Percentiles rank a stretch among this genome's conserved stretches.
Conservation (phyloP, 2,888 invertebrate species). For the Coenonympha arcania region DNA sequence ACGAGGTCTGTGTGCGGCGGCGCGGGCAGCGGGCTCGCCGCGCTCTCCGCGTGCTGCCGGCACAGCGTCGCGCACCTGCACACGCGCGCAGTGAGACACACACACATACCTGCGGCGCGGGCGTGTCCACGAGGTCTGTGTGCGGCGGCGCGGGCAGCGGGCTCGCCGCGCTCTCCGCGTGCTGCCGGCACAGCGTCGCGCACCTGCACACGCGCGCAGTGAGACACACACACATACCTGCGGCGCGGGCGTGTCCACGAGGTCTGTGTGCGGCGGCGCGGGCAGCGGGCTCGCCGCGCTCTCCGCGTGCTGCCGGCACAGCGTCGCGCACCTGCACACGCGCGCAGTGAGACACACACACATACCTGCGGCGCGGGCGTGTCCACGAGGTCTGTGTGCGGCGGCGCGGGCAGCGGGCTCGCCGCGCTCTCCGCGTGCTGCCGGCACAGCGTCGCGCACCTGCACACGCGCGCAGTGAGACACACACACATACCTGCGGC, state of each 20-base stretch:
- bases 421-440: constrained; percentile 54
- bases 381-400: constrained; percentile 21
- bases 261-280: constrained; percentile 21
- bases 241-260: too few relatives aligned
- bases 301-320: constrained; percentile 60
- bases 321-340: constrained; percentile 51
- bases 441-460: constrained; percentile 57
- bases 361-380: too few relatives aligned
- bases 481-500: too few relatives aligned
- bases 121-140: too few relatives aligned
- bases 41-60: constrained; percentile 55
- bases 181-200: constrained; percentile 55
- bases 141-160: constrained; percentile 34
- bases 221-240: too few relatives aligned
- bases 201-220: constrained; percentile 42
- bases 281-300: constrained; percentile 42
- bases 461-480: constrained; percentile 29
- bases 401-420: constrained; percentile 35
- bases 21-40: constrained; percentile 38
- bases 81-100: too few relatives aligned
- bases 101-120: too few relatives aligned
- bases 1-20: constrained; percentile 21
- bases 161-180: constrained; percentile 49
- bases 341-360: too few relatives aligned
- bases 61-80: constrained; percentile 57